Percentiles rank a stretch among this genome's conserved stretches.
These are phyloP conservation scores for Amphipyra tragopoginis DNA, from an alignment of 2,888 invertebrate genomes.

Conservation along the genomic window DNA sequence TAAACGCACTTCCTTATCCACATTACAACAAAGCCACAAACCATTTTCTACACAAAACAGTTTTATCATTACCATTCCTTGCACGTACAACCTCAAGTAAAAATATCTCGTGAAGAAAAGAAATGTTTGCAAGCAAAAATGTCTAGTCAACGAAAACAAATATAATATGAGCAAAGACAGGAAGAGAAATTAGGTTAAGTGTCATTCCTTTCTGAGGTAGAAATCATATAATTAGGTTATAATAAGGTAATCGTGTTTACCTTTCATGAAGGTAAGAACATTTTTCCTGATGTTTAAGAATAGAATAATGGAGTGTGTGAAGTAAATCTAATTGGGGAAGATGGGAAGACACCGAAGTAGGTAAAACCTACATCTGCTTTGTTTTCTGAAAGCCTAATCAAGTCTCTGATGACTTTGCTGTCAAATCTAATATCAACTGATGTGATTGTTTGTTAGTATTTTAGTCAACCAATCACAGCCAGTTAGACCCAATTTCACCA, in stretches of 20 bases:
- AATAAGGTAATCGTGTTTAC: slow-evolving; percentile 36
- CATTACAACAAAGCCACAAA: slow-evolving; percentile 5
- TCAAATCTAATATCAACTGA: too few relatives aligned
- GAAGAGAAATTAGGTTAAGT: slow-evolving; percentile 33
- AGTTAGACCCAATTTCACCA: too few relatives aligned
- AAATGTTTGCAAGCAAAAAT: slow-evolving; percentile 18
- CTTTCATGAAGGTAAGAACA: slow-evolving; percentile 8
- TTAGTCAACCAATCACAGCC: too few relatives aligned
- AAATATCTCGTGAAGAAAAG: slow-evolving; percentile 2
- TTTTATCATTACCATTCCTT: slow-evolving; percentile 25
- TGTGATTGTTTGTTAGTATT: too few relatives aligned
- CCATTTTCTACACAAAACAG: slow-evolving; percentile 3
- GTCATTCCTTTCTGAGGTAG: slow-evolving; percentile 1
- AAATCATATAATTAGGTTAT: slow-evolving; percentile 35
- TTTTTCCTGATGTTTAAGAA: slow-evolving; percentile 9
- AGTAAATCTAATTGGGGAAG: slow-evolving; percentile 5
- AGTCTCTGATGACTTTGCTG: too few relatives aligned
- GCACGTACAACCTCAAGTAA: neutral
- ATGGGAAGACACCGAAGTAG: neutral
- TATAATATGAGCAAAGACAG: slow-evolving; percentile 14
- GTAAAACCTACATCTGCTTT: too few relatives aligned
- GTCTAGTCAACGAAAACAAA: slow-evolving; percentile 18
- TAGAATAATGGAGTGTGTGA: slow-evolving; percentile 22
- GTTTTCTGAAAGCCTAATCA: too few relatives aligned
- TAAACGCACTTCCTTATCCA: too few relatives aligned